Evolutionary conservation across 2,113 vertebrate species (phyloP).

Genomic region (Gobiocypris rarus): DNA sequence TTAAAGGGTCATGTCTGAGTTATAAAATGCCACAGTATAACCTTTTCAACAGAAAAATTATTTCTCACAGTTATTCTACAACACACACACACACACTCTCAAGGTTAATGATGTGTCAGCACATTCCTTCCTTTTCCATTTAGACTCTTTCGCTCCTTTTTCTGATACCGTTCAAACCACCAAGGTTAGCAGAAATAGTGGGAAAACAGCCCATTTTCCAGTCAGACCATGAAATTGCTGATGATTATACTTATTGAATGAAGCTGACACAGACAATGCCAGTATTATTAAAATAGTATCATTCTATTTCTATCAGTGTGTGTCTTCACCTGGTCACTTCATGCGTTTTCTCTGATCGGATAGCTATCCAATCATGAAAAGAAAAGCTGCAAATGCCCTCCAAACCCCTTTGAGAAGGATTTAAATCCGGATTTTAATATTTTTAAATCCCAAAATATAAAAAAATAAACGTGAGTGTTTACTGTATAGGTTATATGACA

Average conservation of each 20-base stretch:
- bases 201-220: constrained; percentile 18
- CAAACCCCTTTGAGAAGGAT: too few species aligned
- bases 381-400: too few species aligned
- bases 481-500: too few species aligned
- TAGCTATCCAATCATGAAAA: too few species aligned
- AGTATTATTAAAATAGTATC: background rate
- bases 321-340: too few species aligned
- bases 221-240: background rate
- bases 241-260: background rate
- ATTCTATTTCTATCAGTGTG: background rate
- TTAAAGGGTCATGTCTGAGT: background rate
- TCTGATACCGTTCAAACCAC: background rate
- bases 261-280: background rate
- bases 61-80: constrained; percentile 11
- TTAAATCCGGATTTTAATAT: too few species aligned
- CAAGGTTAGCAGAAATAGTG: background rate
- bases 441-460: too few species aligned
- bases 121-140: constrained; percentile 30
- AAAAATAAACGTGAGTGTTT: too few species aligned
- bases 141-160: background rate
- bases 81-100: background rate
- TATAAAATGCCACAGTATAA: background rate
- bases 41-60: constrained; percentile 4
- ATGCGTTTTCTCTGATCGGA: too few species aligned
- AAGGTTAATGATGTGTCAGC: constrained; percentile 33